These are phyloP conservation scores for Brachyhypopomus gauderio DNA, from an alignment of 2,113 vertebrate genomes.

Conservation along the genomic window DNA sequence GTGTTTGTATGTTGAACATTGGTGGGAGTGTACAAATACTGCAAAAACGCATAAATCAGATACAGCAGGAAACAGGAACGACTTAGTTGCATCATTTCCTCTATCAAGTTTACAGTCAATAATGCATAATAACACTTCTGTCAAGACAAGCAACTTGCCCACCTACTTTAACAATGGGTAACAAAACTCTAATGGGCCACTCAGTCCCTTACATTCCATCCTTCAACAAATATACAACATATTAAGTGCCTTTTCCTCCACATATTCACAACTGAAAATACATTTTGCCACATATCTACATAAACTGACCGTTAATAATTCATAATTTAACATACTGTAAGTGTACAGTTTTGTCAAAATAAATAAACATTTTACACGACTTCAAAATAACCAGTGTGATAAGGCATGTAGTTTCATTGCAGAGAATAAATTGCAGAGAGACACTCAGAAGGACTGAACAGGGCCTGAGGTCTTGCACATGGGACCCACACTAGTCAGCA, in stretches of 20 bases:
- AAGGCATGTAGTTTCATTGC: not conserved
- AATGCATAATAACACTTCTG: not conserved
- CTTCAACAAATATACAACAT: not conserved
- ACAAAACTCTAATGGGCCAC: not conserved
- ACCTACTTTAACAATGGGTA: not conserved
- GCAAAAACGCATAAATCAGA: not conserved
- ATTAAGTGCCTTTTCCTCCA: slow-evolving; percentile 19
- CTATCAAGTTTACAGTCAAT: not conserved
- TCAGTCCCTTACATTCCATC: not conserved
- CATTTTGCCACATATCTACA: slow-evolving; percentile 16
- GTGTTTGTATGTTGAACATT: no score
- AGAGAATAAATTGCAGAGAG: not conserved
- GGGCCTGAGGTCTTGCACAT: not conserved
- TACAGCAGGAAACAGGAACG: not conserved
- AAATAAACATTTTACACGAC: slow-evolving; percentile 6
- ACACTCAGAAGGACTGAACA: not conserved
- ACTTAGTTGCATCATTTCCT: no score
- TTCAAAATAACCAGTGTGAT: not conserved
- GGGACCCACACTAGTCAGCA: not conserved
- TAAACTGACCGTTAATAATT: not conserved
- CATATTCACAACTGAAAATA: not conserved
- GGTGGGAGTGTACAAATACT: not conserved
- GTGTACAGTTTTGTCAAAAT: slow-evolving; percentile 27
- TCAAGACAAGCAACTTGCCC: not conserved
- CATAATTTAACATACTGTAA: not conserved